Percentiles rank a stretch among this genome's conserved stretches.
phyloP scores from a whole-genome alignment of 2,797 vertebrate species.

The Rhinoraja longicauda region DNA sequence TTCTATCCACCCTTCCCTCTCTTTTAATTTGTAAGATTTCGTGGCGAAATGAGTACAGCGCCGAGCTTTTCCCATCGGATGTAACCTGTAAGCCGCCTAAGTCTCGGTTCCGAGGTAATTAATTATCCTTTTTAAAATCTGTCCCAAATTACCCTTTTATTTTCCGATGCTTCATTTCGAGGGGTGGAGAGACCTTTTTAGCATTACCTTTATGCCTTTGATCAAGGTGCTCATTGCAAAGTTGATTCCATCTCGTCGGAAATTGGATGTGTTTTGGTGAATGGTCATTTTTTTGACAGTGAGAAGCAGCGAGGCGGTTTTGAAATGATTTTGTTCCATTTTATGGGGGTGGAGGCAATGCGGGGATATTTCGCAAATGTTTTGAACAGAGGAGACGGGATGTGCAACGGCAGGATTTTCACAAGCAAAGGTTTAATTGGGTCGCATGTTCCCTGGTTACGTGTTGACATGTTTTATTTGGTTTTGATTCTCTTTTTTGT shows the following conservation, averaged over 20 bases:
- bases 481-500: no score
- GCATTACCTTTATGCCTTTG: not conserved
- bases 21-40: not conserved
- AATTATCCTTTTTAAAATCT: not conserved
- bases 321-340: not conserved
- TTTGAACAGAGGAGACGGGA: not conserved
- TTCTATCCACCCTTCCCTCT: not conserved
- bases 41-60: not conserved
- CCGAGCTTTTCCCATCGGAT: not conserved
- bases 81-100: not conserved
- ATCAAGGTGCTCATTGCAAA: not conserved
- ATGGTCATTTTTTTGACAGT: not conserved
- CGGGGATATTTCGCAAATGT: not conserved
- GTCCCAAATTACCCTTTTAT: not conserved
- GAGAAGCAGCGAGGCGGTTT: no score
- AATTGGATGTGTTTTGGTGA: not conserved
- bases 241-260: not conserved
- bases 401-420: not conserved
- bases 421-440: not conserved
- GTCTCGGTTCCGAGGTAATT: conserved; percentile 1
- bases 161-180: not conserved
- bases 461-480: not conserved
- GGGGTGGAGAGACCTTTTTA: not conserved
- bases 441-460: not conserved
- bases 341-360: not conserved